Base-by-base conservation (phyloP, 2,888 invertebrate species). In the Meandrusa payeni region DNA sequence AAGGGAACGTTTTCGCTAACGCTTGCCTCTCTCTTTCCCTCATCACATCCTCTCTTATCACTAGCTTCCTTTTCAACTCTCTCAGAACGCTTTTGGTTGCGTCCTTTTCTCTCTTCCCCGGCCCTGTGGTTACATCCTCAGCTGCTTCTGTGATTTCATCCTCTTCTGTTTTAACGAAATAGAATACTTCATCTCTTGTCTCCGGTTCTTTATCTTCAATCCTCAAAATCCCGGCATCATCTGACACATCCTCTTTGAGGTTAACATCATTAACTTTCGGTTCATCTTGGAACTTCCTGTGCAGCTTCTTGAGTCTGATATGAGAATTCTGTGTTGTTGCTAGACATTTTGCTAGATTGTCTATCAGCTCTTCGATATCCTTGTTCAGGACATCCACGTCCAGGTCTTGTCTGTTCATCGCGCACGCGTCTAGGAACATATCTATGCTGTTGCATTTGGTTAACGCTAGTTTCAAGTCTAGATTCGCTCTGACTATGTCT, bases 1-100 rank as follows among this genome's bases (percentile, higher is more conserved):
- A 73, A 0, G 88, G 88, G 88, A 88, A 88, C 0, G 87, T 86
- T 63, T 85, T 87, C 1, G 61, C 73, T 6, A 88, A 52, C 5
- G 88, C 88, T 52, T 78, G 82, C 15, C 83, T 75, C 48, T 88
- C 88, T 43, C 88, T 68, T 47, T 85, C 87, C 1, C 87, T 62
- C 88, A 88, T 88, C 1, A 79, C 43, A 36, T 88, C 88, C 37
- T 88, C 88, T 50, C 88, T 59, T 51, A 80, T 82, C 23, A 85
- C 81, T 51, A 88, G 51, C 51, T 83, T 85, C 40, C 80, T 69
- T 60, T 72, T 83, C 26, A 88, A 54, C 51, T 88, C 88, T 5
- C 61, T 64, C 1, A 88, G 46, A 4, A 88, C 86, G 1, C 85
- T 60, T 59, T 76, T 80, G 1, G 79, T 76, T 0, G 69, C 58